Conservation (phyloP, 2,113 vertebrate genomes). For the Nothoprocta pentlandii region DNA sequence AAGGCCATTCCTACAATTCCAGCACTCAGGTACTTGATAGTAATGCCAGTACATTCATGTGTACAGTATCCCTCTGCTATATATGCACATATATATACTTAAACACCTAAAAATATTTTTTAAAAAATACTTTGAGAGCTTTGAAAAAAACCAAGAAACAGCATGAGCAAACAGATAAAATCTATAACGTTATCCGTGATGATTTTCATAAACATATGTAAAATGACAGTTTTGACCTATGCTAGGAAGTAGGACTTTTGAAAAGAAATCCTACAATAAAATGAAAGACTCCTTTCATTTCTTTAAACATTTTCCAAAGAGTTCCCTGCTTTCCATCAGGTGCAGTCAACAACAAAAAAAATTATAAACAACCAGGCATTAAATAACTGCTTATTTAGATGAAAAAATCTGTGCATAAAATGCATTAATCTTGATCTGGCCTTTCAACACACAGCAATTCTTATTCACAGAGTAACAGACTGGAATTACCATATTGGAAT, state of each 20-base stretch:
- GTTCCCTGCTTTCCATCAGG: neutral
- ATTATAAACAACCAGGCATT: neutral
- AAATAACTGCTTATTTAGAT: neutral
- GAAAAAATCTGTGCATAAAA: neutral
- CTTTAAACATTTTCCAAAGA: neutral
- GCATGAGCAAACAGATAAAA: neutral
- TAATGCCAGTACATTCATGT: neutral
- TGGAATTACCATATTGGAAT: neutral
- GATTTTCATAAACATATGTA: neutral
- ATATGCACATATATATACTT: neutral
- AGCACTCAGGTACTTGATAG: neutral
- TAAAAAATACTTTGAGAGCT: neutral
- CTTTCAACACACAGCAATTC: neutral
- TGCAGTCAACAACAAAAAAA: neutral
- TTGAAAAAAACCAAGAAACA: neutral
- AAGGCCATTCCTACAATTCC: neutral
- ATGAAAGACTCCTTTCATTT: neutral
- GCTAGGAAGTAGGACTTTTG: neutral
- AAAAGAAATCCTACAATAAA: neutral
- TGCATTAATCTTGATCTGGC: neutral
- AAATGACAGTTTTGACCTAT: neutral
- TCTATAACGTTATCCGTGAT: neutral
- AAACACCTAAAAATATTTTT: neutral
- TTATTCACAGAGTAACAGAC: neutral
- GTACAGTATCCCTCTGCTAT: neutral